Evolutionary conservation across 1,140 invertebrate genomes (phyloP), one percentile per base, ranked within the genome.

Genomic region (Scaptodrosophila lebanonensis): DNA sequence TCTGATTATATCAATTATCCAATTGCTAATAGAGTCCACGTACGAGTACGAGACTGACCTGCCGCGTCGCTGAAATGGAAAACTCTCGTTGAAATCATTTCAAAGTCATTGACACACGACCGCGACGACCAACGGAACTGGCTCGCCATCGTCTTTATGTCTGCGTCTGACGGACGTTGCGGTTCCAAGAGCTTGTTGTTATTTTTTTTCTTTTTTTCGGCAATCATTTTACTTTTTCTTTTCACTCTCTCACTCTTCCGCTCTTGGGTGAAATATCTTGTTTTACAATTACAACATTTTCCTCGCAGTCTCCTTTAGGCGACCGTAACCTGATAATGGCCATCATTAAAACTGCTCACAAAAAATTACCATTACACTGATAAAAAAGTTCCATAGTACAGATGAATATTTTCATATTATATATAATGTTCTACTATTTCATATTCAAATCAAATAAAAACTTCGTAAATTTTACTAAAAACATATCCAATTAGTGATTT

Each of bases 1-100:
- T 67, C 66, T 64, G 45, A 79, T 77, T 79, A 75, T 75, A 68
- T 79, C 69, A 82, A 79, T 83, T 79, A 79, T 79, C 75, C 76
- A 63, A 79, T 70, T 70, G 76, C 57, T 70, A 83, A 79, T 79
- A 53, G 66, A 75, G 77, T 79, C 54, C 75, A 79, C 75, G 75
- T 82, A 73, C 66, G 54, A 17, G 29, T 5, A 32, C 13, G 13
- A 30, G 20, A 20, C 18, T 9, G 20, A 18, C 18, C 30, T 42
- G 44, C 15, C 29, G 71, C 61, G 68, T 44, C 22, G 60, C 25
- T 39, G 53, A 77, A 68, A 68, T 63, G 75, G 65, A 73, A 79
- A 79, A 79, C 72, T 79, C 47, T 54, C 73, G 63, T 58, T 75
- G 52, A 68, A 75, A 75, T 69, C 65, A 82, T 79, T 79, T 79